Evolutionary conservation across 2,113 vertebrate species (phyloP).

Genomic region (Dolichotis patagonum): DNA sequence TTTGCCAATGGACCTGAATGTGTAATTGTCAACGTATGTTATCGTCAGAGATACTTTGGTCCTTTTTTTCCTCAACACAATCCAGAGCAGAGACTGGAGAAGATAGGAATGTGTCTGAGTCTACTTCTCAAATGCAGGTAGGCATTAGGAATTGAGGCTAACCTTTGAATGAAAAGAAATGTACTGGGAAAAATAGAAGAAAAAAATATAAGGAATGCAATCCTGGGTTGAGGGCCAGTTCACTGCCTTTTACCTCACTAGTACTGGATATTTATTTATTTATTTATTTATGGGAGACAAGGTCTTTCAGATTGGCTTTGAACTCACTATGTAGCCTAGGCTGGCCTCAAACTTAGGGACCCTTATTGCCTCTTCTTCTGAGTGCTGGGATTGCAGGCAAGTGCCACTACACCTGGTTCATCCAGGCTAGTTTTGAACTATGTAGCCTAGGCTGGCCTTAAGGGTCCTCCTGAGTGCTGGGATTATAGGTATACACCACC

Average conservation of each 20-base stretch:
- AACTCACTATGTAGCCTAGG: not conserved
- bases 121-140: slow-evolving; percentile 17
- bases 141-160: not conserved
- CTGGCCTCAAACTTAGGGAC: not conserved
- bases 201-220: slow-evolving; percentile 25
- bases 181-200: not conserved
- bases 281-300: not conserved
- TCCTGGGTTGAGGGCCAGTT: slow-evolving; percentile 43
- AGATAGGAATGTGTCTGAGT: slow-evolving; percentile 9
- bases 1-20: slow-evolving; percentile 39
- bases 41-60: slow-evolving; percentile 15
- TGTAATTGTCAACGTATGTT: not conserved
- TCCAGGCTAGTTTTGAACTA: too few relatives aligned
- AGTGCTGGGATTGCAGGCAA: not conserved
- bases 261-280: not conserved
- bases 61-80: slow-evolving; percentile 33
- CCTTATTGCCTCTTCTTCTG: not conserved
- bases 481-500: not conserved
- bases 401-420: not conserved
- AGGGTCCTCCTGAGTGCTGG: not conserved
- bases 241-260: not conserved
- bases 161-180: slow-evolving; percentile 4
- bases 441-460: too few relatives aligned
- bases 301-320: not conserved
- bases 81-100: not conserved